Conservation (phyloP, 2,888 invertebrate species). For the Agrochola circellaris region DNA sequence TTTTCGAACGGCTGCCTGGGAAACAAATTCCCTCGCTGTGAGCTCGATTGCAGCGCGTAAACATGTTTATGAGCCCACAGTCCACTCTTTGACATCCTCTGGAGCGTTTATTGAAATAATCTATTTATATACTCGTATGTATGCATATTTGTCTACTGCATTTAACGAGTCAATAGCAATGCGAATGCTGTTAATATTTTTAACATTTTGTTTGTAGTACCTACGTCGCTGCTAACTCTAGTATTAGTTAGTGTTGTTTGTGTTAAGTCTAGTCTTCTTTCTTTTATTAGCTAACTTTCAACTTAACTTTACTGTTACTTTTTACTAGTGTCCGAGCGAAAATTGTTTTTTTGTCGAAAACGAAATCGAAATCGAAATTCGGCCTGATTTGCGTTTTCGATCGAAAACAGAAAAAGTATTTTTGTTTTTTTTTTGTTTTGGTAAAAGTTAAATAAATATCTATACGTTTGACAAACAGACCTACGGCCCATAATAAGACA, state of each 20-base stretch:
- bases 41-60: constrained; percentile 57
- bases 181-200: constrained; percentile 14
- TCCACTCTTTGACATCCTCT: constrained; percentile 68
- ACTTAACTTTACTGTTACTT: neutral
- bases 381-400: no score
- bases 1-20: constrained; percentile 61
- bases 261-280: neutral
- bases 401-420: no score
- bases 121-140: constrained; percentile 67
- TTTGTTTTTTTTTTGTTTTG: no score
- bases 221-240: neutral
- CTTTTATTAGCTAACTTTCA: neutral
- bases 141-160: constrained; percentile 52
- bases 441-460: no score
- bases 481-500: neutral
- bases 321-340: no score
- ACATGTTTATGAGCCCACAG: constrained; percentile 69
- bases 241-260: neutral
- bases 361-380: no score
- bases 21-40: constrained; percentile 61
- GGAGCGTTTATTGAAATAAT: constrained; percentile 67
- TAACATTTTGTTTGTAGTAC: neutral
- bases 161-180: constrained; percentile 41
- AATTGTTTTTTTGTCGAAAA: no score
- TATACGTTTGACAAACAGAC: neutral